phyloP scores from a whole-genome alignment of 2,797 vertebrate genomes.

The Micromesistius poutassou region DNA sequence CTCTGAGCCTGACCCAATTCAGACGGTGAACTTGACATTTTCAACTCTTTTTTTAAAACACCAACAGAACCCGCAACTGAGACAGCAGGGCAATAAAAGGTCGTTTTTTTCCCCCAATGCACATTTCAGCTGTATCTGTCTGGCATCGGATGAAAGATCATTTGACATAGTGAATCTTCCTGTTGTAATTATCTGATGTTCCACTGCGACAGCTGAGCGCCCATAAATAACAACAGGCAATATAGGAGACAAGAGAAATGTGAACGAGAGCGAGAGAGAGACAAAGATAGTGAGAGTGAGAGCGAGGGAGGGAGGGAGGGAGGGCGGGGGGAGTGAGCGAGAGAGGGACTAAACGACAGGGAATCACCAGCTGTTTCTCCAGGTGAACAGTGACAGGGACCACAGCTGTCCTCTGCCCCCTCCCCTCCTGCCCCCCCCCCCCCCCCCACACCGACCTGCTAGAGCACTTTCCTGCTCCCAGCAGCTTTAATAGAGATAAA shows the following conservation, averaged over 20 bases:
- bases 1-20: neutral
- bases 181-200: neutral
- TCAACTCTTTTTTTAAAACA: neutral
- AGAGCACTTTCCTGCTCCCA: constrained; percentile 1
- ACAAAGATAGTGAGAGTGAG: neutral
- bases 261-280: neutral
- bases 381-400: constrained; percentile 52
- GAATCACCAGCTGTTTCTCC: constrained; percentile 54
- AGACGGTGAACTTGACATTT: neutral
- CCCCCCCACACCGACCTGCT: neutral
- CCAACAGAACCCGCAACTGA: neutral
- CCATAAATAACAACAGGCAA: constrained; percentile 5
- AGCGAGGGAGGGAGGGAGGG: neutral
- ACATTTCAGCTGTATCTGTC: neutral
- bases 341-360: constrained; percentile 16
- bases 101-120: neutral
- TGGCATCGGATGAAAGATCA: neutral
- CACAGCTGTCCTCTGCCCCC: constrained; percentile 37
- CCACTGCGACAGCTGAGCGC: neutral
- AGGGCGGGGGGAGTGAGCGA: neutral
- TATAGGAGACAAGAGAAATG: neutral
- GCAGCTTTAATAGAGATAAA: constrained; percentile 11
- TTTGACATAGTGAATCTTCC: neutral
- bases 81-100: neutral
- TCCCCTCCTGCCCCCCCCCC: constrained; percentile 27